phyloP scores from a whole-genome alignment of 2,113 vertebrate genomes.

The Paedocypris sp. region DNA sequence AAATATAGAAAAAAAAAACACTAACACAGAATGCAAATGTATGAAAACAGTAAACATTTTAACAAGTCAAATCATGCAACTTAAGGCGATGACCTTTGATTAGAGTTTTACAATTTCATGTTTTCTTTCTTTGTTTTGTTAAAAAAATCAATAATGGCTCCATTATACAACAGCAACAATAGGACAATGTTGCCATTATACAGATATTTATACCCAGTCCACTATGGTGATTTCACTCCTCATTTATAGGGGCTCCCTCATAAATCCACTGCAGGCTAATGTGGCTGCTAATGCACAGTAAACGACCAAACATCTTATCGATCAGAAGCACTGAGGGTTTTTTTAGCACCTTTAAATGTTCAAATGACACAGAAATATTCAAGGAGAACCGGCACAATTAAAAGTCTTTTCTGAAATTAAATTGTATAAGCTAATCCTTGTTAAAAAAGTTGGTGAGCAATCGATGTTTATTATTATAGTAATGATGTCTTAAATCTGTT shows the following conservation, averaged over 20 bases:
- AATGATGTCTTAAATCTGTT: too few species aligned
- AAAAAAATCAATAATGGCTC: slow-evolving; percentile 60
- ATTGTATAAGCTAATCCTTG: too few species aligned
- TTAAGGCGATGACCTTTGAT: not conserved
- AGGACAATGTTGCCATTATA: slow-evolving; percentile 48
- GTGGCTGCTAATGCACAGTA: slow-evolving; percentile 61
- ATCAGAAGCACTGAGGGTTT: slow-evolving; percentile 60
- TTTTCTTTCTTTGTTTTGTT: too few species aligned
- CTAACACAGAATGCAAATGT: too few species aligned
- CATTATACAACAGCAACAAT: slow-evolving; percentile 58
- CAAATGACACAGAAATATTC: slow-evolving; percentile 27
- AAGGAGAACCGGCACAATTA: slow-evolving; percentile 13
- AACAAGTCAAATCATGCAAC: too few species aligned
- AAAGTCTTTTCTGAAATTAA: not conserved
- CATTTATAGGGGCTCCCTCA: slow-evolving; percentile 45
- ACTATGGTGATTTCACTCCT: slow-evolving; percentile 45
- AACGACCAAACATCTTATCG: slow-evolving; percentile 59
- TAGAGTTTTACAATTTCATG: not conserved
- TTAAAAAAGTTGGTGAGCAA: too few species aligned
- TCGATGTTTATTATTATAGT: too few species aligned
- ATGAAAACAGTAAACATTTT: too few species aligned
- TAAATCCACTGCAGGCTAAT: slow-evolving; percentile 56
- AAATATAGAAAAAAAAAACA: too few species aligned
- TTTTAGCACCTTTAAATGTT: slow-evolving; percentile 57
- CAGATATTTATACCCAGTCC: slow-evolving; percentile 19